Percentiles rank a stretch among this genome's conserved stretches.
Conservation (phyloP, 2,888 invertebrate species). For the Pelosia muscerda region DNA sequence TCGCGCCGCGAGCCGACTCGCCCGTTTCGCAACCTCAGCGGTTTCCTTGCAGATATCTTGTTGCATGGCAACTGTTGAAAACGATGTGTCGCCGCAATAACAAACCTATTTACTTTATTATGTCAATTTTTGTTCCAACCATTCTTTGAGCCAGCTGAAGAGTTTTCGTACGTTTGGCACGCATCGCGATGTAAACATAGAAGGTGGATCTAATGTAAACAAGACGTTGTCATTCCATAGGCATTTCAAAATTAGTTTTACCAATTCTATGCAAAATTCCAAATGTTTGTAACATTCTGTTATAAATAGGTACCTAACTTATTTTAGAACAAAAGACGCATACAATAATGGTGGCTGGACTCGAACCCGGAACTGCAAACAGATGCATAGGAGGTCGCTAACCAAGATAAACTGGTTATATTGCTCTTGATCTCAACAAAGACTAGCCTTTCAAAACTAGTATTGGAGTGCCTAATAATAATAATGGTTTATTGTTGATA, state of each 20-base stretch:
- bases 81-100: conserved; percentile 51
- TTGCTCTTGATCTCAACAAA: conserved; percentile 55
- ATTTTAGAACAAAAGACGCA: conserved; percentile 21
- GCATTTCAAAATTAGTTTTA: conserved; percentile 13
- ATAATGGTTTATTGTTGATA: conserved; percentile 36
- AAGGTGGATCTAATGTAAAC: conserved; percentile 35
- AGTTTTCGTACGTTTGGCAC: conserved; percentile 22
- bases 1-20: conserved; percentile 67
- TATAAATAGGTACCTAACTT: background rate
- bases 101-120: conserved; percentile 43
- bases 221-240: conserved; percentile 23
- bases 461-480: conserved; percentile 33
- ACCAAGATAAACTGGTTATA: conserved; percentile 54
- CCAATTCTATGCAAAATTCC: background rate
- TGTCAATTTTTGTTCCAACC: conserved; percentile 41
- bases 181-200: conserved; percentile 27
- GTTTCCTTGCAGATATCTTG: conserved; percentile 81
- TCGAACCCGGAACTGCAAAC: conserved; percentile 60
- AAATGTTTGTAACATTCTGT: background rate
- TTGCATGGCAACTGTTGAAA: conserved; percentile 83
- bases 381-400: conserved; percentile 45
- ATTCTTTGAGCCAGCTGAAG: conserved; percentile 25
- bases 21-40: conserved; percentile 80
- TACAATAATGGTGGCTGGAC: conserved; percentile 25
- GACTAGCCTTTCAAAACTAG: conserved; percentile 45